These are phyloP conservation scores for Scartelaos histophorus DNA, from an alignment of 2,113 vertebrate genomes.

Conservation along the genomic window DNA sequence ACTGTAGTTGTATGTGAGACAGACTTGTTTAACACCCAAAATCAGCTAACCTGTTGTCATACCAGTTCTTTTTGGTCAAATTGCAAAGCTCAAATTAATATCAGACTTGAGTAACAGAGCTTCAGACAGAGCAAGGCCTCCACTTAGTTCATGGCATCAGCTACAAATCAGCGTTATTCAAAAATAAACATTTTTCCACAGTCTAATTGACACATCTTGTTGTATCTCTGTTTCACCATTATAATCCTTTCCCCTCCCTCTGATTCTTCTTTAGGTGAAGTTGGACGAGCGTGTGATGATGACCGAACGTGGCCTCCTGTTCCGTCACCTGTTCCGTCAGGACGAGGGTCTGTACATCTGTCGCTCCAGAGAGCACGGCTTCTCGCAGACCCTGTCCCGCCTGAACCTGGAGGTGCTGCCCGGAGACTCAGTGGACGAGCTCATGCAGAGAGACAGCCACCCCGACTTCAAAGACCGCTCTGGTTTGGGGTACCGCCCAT, in stretches of 20 bases:
- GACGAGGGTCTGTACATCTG: conserved; percentile 87
- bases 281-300: conserved; percentile 86
- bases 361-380: conserved; percentile 85
- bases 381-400: conserved; percentile 83
- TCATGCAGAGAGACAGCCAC: conserved; percentile 61
- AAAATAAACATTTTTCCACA: no score
- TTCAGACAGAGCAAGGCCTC: no score
- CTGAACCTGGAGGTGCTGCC: conserved; percentile 82
- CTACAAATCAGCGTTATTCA: no score
- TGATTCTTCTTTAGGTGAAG: conserved; percentile 79
- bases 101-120: no score
- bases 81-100: no score
- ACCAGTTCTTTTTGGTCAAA: no score
- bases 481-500: conserved; percentile 41
- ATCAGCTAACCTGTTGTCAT: no score
- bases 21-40: no score
- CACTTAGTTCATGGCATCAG: no score
- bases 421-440: conserved; percentile 78
- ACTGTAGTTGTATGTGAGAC: no score
- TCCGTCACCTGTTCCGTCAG: conserved; percentile 81
- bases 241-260: not conserved
- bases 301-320: conserved; percentile 86
- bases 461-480: conserved; percentile 60
- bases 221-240: not conserved
- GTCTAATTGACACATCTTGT: not conserved